phyloP scores from a whole-genome alignment of 2,888 invertebrate species.

The Cerastis leucographa region DNA sequence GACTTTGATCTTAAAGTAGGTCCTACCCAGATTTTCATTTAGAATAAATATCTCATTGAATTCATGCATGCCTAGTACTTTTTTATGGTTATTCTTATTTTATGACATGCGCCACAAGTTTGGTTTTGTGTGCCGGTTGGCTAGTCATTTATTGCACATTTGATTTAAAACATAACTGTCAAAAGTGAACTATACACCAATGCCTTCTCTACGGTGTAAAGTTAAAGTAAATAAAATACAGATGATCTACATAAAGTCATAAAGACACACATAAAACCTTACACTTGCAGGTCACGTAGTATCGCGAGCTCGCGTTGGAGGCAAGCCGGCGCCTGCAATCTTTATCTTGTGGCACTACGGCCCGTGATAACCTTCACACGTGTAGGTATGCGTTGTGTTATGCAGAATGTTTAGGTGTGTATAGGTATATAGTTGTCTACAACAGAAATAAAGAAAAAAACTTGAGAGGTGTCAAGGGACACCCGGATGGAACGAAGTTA shows the following conservation, averaged over 20 bases:
- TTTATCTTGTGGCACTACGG: slow-evolving; percentile 52
- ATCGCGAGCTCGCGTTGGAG: slow-evolving; percentile 39
- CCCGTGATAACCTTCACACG: slow-evolving; percentile 49
- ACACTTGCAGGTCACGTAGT: slow-evolving; percentile 54
- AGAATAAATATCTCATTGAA: too few species aligned
- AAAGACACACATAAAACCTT: slow-evolving; percentile 37
- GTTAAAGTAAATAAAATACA: slow-evolving; percentile 25
- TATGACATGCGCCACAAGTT: too few species aligned
- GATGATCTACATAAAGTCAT: slow-evolving; percentile 48
- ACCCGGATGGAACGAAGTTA: too few species aligned
- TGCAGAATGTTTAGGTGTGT: neutral
- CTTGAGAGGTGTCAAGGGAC: too few species aligned
- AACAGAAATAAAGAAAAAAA: neutral
- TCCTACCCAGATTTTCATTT: too few species aligned
- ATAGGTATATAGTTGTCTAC: neutral
- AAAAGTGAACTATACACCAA: neutral
- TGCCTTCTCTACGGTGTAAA: neutral
- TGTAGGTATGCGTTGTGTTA: slow-evolving; percentile 14
- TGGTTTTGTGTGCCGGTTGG: too few species aligned
- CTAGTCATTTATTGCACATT: neutral
- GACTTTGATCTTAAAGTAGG: too few species aligned
- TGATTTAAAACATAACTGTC: neutral
- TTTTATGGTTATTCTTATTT: too few species aligned
- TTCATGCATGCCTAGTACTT: too few species aligned
- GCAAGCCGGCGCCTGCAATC: slow-evolving; percentile 53